Conservation (phyloP, 2,113 vertebrate species). For the Gymnobelideus leadbeateri region DNA sequence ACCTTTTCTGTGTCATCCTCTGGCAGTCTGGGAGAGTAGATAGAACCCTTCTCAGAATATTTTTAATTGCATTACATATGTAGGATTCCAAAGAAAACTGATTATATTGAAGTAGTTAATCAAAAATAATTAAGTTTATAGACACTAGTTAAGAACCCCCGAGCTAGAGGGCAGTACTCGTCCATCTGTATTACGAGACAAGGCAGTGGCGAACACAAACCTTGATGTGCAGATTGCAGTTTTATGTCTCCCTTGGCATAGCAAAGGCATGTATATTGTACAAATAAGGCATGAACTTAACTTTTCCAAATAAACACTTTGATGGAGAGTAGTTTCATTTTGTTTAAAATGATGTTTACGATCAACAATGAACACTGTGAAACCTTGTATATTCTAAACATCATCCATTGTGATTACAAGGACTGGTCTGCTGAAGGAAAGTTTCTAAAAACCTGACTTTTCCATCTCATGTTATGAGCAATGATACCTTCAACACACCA, state of each 20-base stretch:
- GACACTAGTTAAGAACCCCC: neutral
- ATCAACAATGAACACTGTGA: neutral
- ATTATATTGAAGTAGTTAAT: neutral
- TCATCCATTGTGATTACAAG: neutral
- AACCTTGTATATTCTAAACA: neutral
- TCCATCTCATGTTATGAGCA: neutral
- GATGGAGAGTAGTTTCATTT: neutral
- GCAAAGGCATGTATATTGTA: neutral
- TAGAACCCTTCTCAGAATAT: neutral
- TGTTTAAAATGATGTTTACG: neutral
- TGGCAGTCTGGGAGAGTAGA: neutral
- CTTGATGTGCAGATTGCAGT: neutral
- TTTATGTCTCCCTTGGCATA: neutral
- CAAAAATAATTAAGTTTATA: neutral
- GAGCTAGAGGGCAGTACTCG: no score
- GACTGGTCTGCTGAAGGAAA: neutral
- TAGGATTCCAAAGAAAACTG: neutral
- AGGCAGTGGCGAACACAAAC: neutral
- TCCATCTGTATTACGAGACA: no score
- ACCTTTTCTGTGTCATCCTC: neutral
- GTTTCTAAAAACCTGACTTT: neutral
- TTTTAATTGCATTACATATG: neutral
- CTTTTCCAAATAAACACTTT: neutral
- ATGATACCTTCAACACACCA: neutral
- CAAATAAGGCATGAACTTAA: neutral